A percentile compares a stretch with the other conserved stretches of the same genome.
Conservation (phyloP, 2,888 invertebrate species). For the Halictus quadricinctus region DNA sequence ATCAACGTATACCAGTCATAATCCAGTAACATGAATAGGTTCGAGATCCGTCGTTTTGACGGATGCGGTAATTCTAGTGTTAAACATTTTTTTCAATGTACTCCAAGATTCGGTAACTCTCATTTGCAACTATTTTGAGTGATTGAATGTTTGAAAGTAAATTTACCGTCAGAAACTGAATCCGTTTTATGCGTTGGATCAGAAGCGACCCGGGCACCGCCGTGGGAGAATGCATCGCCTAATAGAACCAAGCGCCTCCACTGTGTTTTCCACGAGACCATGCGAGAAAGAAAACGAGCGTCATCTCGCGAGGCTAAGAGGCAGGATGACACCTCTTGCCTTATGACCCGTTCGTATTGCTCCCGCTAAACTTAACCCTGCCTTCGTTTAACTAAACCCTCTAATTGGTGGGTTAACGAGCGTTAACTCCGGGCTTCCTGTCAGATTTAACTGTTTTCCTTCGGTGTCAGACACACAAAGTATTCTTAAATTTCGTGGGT, state of each 20-base stretch:
- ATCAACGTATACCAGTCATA: too few species aligned
- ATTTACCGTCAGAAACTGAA: background rate
- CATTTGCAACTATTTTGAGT: too few species aligned
- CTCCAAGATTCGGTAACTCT: too few species aligned
- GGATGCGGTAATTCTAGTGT: too few species aligned
- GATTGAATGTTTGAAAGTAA: background rate
- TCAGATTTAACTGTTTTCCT: conserved; percentile 80
- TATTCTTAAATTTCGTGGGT: conserved; percentile 37
- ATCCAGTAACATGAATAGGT: too few species aligned
- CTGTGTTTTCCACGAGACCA: background rate
- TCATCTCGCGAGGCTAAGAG: conserved; percentile 44
- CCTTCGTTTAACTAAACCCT: conserved; percentile 74
- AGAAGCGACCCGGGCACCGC: background rate
- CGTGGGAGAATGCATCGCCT: background rate
- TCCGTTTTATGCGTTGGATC: background rate
- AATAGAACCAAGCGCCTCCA: background rate
- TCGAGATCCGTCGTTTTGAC: too few species aligned
- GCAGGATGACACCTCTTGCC: conserved; percentile 78
- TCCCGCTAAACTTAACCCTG: conserved; percentile 75
- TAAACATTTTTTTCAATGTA: too few species aligned
- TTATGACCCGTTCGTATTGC: conserved; percentile 75
- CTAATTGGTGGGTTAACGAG: conserved; percentile 82
- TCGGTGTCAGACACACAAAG: conserved; percentile 62
- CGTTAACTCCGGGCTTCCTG: conserved; percentile 81
- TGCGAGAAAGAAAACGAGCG: background rate